Percentiles rank a stretch among this genome's conserved stretches.
Evolutionary conservation across 2,797 vertebrate species (phyloP).

Genomic region (Eremophila alpestris): DNA sequence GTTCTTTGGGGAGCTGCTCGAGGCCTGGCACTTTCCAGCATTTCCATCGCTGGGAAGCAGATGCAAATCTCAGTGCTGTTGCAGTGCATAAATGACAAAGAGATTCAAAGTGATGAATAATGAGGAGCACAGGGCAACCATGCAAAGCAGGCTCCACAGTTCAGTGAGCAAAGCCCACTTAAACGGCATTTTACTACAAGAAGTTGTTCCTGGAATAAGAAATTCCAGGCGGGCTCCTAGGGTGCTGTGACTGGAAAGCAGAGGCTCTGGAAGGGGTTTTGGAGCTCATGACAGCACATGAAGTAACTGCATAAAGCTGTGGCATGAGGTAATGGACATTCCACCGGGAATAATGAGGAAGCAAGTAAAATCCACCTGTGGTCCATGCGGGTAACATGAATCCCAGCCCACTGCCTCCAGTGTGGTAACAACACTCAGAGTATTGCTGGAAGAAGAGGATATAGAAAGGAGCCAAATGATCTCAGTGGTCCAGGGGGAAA

Average conservation of each 20-base stretch:
- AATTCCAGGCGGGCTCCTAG: background rate
- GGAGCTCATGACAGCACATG: background rate
- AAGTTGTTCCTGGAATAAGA: background rate
- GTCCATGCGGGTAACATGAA: background rate
- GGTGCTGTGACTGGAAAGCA: background rate
- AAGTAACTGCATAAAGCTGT: background rate
- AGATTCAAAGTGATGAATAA: constrained; percentile 35
- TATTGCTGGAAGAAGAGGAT: background rate
- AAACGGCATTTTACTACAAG: background rate
- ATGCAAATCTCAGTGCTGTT: constrained; percentile 28
- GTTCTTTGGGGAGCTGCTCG: constrained; percentile 3
- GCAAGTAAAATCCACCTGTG: background rate
- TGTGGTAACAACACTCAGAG: background rate
- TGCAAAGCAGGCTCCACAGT: background rate
- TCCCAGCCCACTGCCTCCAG: background rate
- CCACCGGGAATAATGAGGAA: background rate
- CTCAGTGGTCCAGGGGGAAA: background rate
- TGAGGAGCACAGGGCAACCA: constrained; percentile 3
- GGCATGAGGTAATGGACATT: background rate
- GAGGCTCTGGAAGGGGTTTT: background rate
- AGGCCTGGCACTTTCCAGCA: constrained; percentile 5
- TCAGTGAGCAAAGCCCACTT: background rate
- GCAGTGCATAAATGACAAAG: constrained; percentile 31
- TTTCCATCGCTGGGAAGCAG: background rate
- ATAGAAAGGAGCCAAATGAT: background rate